A percentile compares a stretch with the other conserved stretches of the same genome.
Conservation (phyloP, 2,797 vertebrate species). For the Philypnodon macrostomus region DNA sequence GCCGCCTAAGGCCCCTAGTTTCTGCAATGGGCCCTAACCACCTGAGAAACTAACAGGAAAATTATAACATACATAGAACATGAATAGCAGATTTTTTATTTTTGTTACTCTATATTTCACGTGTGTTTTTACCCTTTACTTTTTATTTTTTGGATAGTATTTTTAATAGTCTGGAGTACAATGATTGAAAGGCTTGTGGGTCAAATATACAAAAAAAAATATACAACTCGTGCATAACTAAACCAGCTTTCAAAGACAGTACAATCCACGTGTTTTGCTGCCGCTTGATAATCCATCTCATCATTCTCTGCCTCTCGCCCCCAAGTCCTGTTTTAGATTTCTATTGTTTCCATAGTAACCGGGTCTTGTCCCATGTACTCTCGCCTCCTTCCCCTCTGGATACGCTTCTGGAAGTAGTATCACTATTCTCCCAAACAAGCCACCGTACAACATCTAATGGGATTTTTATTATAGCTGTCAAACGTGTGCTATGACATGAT, state of each 20-base stretch:
- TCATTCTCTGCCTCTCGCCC: constrained; percentile 22
- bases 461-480: constrained; percentile 37
- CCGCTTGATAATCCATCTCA: constrained; percentile 35
- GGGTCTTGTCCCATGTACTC: constrained; percentile 57
- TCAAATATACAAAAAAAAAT: constrained; percentile 11
- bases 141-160: no score
- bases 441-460: constrained; percentile 29
- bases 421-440: constrained; percentile 53
- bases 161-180: not conserved
- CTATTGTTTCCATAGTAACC: constrained; percentile 79
- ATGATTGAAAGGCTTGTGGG: constrained; percentile 3
- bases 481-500: constrained; percentile 19
- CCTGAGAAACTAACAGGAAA: no score
- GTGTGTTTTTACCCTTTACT: no score
- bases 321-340: constrained; percentile 47
- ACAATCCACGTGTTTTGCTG: constrained; percentile 10
- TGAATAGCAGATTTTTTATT: no score
- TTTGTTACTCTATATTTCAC: no score
- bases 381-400: constrained; percentile 43
- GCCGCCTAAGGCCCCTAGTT: no score
- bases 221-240: no score
- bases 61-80: no score
- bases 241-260: no score
- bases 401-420: constrained; percentile 46
- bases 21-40: no score